A percentile compares a stretch with the other conserved stretches of the same genome.
These are phyloP conservation scores for Molanna angustata DNA, from an alignment of 2,888 invertebrate genomes.

Conservation along the genomic window DNA sequence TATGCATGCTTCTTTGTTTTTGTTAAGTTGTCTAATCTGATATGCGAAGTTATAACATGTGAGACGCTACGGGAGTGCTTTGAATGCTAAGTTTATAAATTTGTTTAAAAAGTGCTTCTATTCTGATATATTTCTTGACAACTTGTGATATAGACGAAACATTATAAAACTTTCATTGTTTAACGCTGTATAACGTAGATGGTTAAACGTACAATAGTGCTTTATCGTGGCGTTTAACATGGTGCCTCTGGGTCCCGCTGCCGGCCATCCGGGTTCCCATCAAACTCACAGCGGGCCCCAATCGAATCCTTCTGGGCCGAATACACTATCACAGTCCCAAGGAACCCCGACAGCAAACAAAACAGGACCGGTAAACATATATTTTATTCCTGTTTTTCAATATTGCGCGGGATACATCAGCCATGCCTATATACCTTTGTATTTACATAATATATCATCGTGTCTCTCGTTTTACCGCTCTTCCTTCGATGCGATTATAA, in stretches of 20 bases:
- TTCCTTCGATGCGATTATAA: not conserved
- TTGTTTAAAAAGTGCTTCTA: not conserved
- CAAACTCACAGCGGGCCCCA: slow-evolving; percentile 51
- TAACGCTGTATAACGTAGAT: slow-evolving; percentile 13
- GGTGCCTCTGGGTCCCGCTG: slow-evolving; percentile 70
- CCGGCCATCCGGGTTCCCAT: slow-evolving; percentile 53
- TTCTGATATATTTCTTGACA: too few relatives aligned
- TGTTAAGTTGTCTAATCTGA: slow-evolving; percentile 45
- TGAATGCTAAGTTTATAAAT: slow-evolving; percentile 39
- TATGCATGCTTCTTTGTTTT: slow-evolving; percentile 13
- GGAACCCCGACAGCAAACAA: slow-evolving; percentile 51
- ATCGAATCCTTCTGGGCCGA: slow-evolving; percentile 51
- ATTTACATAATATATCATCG: slow-evolving; percentile 25
- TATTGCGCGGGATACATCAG: slow-evolving; percentile 45
- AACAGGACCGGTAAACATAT: slow-evolving; percentile 49
- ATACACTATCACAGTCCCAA: slow-evolving; percentile 50
- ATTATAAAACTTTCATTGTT: slow-evolving; percentile 9
- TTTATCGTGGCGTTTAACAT: slow-evolving; percentile 48
- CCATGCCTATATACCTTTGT: slow-evolving; percentile 21
- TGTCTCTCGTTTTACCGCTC: slow-evolving; percentile 10
- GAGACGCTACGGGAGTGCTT: slow-evolving; percentile 55
- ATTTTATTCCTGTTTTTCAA: slow-evolving; percentile 28
- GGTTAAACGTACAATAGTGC: slow-evolving; percentile 19
- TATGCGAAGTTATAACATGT: slow-evolving; percentile 54
- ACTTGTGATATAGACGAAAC: too few relatives aligned